These are phyloP conservation scores for Ellobius talpinus DNA, from an alignment of 2,113 vertebrate species.

Conservation along the genomic window DNA sequence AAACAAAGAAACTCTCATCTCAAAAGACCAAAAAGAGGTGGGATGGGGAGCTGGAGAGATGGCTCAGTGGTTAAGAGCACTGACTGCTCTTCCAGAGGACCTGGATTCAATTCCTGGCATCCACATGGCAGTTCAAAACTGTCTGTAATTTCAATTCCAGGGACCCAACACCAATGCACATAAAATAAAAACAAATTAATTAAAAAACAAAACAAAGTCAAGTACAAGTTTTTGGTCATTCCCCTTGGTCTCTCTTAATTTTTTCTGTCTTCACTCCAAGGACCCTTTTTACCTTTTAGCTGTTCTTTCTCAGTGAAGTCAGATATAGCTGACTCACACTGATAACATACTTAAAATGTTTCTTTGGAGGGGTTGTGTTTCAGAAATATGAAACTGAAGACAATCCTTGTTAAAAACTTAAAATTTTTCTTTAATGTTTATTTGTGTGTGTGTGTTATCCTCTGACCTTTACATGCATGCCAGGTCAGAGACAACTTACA, in stretches of 20 bases:
- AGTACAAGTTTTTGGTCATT: conserved; percentile 30
- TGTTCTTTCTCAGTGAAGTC: conserved; percentile 48
- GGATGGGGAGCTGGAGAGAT: background rate
- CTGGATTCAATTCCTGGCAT: background rate
- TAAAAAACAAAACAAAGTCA: background rate
- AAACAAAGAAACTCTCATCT: background rate
- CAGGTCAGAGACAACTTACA: background rate
- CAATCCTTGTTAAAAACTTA: conserved; percentile 19
- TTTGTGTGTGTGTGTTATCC: background rate
- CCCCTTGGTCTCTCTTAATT: conserved; percentile 10
- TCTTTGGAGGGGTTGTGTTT: conserved; percentile 19
- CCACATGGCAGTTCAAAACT: background rate
- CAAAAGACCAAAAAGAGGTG: background rate
- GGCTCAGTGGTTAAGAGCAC: background rate
- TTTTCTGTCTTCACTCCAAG: conserved; percentile 32
- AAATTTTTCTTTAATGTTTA: background rate
- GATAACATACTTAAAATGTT: conserved; percentile 58
- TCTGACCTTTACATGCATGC: too few species aligned
- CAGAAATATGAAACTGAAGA: conserved; percentile 56
- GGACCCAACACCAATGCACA: background rate
- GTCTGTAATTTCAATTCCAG: background rate
- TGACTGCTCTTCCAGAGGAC: background rate
- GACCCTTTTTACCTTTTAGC: conserved; percentile 1
- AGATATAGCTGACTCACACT: conserved; percentile 32
- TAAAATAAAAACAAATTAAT: background rate